These are phyloP conservation scores for Isichthys henryi DNA, from an alignment of 2,113 vertebrate species.

Conservation along the genomic window DNA sequence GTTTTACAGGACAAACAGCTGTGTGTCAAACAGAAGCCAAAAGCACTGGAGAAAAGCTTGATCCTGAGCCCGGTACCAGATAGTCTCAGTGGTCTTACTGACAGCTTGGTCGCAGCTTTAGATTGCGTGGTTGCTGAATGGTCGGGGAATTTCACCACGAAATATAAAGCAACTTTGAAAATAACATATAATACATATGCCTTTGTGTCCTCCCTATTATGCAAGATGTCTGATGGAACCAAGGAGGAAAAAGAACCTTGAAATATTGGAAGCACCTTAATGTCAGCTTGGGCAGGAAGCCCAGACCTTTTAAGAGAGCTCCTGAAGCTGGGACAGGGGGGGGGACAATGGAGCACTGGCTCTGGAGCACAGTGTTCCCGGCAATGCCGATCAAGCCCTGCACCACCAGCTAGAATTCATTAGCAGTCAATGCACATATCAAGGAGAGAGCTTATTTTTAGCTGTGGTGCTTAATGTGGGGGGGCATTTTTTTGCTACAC, in stretches of 20 bases:
- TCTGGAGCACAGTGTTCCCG: conserved; percentile 36
- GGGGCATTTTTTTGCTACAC: conserved; percentile 31
- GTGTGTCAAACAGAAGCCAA: not conserved
- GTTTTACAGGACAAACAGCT: not conserved
- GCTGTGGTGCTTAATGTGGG: conserved; percentile 31
- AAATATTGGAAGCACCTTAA: conserved; percentile 43
- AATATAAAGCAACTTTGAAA: not conserved
- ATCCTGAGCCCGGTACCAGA: not conserved
- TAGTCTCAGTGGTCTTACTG: not conserved
- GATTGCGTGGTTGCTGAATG: not conserved
- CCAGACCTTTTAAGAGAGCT: conserved; percentile 39
- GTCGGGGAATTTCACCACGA: not conserved
- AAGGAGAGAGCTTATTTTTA: conserved; percentile 58
- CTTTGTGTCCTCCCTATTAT: not conserved
- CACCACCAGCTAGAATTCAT: conserved; percentile 39
- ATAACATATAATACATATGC: not conserved
- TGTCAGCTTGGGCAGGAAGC: conserved; percentile 40
- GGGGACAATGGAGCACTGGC: conserved; percentile 14
- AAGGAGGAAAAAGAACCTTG: conserved; percentile 22
- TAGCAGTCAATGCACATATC: conserved; percentile 53
- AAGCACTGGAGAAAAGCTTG: not conserved
- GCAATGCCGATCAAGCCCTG: conserved; percentile 24
- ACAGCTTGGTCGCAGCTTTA: not conserved
- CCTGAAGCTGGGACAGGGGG: not conserved
- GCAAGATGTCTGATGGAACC: conserved; percentile 12